Evolutionary conservation across 2,888 invertebrate species (phyloP), one percentile per base, ranked within the genome.

Genomic region (Hetaerina titia): DNA sequence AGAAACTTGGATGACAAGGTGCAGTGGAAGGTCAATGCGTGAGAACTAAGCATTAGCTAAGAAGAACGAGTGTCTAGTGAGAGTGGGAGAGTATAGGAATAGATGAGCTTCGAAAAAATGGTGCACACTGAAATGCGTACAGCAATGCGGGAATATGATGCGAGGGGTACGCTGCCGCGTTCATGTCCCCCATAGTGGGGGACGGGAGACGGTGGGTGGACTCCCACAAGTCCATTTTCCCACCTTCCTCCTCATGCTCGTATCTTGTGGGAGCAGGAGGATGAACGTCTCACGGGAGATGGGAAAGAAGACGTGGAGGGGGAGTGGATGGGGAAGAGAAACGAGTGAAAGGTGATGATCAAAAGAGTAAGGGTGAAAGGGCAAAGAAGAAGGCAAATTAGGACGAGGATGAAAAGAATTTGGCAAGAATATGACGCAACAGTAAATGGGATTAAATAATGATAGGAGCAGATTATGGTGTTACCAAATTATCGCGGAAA

Each of bases 81-180:
- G 60, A 25, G n/a, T 64, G 64, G 45, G 45, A 64, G 64, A 5
- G n/a, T 22, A n/a, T n/a, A n/a, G 69, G n/a, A 69, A 69, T 22
- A 19, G 64, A 90, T 31, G 64, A 31, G 45, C 19, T 25, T 63
- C 60, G 45, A 45, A 64, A 64, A 90, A 90, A 64, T 31, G 63
- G 45, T 90, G 90, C 63, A 31, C 19, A 19, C 13, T 25, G 90
- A 64, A 90, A 64, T 90, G 90, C 90, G 90, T 90, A 4, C n/a
- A 17, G 64, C 25, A 6, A 31, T 58, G 90, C 45, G 64, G 64
- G 64, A 90, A 63, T 64, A 64, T 31, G 31, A 90, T 45, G 64
- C 90, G 45, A 22, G 45, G 31, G 19, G 17, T 60, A 22, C 63
- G 60, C 25, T n/a, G 87, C 63, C 63, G 63, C n/a, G n/a, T n/a